A percentile compares a stretch with the other conserved stretches of the same genome.
These are phyloP conservation scores for Tadarida brasiliensis DNA, from an alignment of 2,797 vertebrate genomes.

Conservation along the genomic window DNA sequence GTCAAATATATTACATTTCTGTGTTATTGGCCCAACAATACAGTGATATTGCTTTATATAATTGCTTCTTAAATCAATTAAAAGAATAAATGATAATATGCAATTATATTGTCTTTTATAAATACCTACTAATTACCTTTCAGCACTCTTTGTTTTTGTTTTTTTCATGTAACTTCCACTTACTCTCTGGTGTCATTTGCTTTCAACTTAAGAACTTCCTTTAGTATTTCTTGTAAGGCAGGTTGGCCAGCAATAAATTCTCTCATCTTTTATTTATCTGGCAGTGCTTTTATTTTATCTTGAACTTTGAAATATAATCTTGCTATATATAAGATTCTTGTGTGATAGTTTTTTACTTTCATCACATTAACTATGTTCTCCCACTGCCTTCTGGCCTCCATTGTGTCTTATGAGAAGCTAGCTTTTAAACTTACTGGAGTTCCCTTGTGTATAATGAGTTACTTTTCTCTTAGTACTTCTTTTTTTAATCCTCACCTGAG, in stretches of 20 bases:
- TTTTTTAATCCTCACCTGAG: no score
- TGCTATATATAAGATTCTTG: neutral
- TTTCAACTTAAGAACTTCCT: slow-evolving; percentile 24
- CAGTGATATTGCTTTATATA: neutral
- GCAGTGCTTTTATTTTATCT: slow-evolving; percentile 9
- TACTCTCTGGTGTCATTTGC: neutral
- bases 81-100: neutral
- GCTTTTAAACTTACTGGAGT: neutral
- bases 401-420: neutral
- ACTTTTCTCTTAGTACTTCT: neutral
- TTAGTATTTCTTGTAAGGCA: slow-evolving; percentile 27
- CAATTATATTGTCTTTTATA: slow-evolving; percentile 27
- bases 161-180: neutral
- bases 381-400: neutral
- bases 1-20: slow-evolving; percentile 36
- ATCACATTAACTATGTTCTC: neutral
- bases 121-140: slow-evolving; percentile 39
- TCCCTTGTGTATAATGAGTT: neutral
- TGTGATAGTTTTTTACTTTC: slow-evolving; percentile 6
- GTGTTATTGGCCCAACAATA: neutral
- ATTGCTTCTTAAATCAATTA: slow-evolving; percentile 13
- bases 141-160: neutral
- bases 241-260: neutral
- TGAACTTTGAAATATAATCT: slow-evolving; percentile 29
- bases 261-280: neutral